Conservation (phyloP, 1,140 invertebrate genomes). For the Oncopeltus fasciatus region DNA sequence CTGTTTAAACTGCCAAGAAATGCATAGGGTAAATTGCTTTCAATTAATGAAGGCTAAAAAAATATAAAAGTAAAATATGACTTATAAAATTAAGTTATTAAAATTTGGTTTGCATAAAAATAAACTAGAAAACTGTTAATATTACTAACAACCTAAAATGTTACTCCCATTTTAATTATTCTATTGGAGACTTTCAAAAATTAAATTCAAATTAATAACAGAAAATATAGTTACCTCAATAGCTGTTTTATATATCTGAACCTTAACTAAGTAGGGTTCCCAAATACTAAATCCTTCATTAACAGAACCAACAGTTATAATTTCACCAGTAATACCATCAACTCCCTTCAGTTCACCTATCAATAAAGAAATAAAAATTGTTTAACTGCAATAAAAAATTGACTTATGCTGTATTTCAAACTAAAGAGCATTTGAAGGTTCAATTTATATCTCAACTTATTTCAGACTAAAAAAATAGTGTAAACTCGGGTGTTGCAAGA, state of each 20-base stretch:
- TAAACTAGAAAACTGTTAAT: not conserved
- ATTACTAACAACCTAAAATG: not conserved
- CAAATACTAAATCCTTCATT: slow-evolving; percentile 59
- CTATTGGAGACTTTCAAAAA: not conserved
- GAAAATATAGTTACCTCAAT: too few relatives aligned
- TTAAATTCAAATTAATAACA: too few relatives aligned
- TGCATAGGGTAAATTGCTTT: too few relatives aligned
- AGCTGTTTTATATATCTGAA: slow-evolving; percentile 92
- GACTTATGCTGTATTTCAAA: too few relatives aligned
- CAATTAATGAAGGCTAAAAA: too few relatives aligned
- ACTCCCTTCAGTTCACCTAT: slow-evolving; percentile 50
- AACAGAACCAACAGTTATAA: slow-evolving; percentile 78
- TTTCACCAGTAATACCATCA: slow-evolving; percentile 82
- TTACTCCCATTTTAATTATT: not conserved
- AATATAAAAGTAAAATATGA: too few relatives aligned
- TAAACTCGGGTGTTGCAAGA: too few relatives aligned
- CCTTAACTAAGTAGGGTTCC: slow-evolving; percentile 92
- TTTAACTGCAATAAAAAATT: too few relatives aligned
- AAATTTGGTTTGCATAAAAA: not conserved
- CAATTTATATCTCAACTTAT: too few relatives aligned
- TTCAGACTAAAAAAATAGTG: too few relatives aligned
- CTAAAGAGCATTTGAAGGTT: too few relatives aligned
- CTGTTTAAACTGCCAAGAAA: too few relatives aligned
- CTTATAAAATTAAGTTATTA: not conserved
- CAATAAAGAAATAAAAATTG: not conserved